phyloP scores from a whole-genome alignment of 2,888 invertebrate genomes.

The Allophyes oxyacanthae region DNA sequence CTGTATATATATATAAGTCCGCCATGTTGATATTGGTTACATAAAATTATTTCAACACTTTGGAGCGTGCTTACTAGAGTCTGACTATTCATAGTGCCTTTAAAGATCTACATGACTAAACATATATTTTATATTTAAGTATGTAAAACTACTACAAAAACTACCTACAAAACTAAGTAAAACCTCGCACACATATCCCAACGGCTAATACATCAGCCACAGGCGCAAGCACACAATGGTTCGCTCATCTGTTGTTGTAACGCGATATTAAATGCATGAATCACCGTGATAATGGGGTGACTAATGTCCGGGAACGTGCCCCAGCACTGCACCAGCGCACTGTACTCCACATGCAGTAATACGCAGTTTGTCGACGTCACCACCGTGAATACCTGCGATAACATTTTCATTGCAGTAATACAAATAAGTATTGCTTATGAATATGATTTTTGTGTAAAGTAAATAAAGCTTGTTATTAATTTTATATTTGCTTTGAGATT shows the following conservation, averaged over 20 bases:
- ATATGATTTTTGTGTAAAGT: too few relatives aligned
- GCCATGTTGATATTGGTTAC: too few relatives aligned
- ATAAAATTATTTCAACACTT: too few relatives aligned
- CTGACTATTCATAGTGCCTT: too few relatives aligned
- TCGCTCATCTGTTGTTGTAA: constrained; percentile 43
- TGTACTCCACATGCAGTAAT: constrained; percentile 84
- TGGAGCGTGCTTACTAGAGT: too few relatives aligned
- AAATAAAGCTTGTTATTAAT: too few relatives aligned
- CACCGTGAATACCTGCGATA: constrained; percentile 81
- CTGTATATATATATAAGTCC: too few relatives aligned
- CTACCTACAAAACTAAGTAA: not conserved
- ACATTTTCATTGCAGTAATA: constrained; percentile 27
- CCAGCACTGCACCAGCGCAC: constrained; percentile 82
- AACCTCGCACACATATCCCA: constrained; percentile 1
- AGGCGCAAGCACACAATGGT: constrained; percentile 45
- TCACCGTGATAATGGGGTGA: constrained; percentile 78
- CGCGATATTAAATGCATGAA: constrained; percentile 72
- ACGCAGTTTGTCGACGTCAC: constrained; percentile 87
- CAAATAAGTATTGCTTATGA: constrained; percentile 1
- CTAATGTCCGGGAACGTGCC: constrained; percentile 85
- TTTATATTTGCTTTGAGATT: too few relatives aligned
- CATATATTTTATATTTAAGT: too few relatives aligned
- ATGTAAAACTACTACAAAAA: too few relatives aligned
- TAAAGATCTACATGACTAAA: too few relatives aligned
- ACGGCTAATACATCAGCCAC: constrained; percentile 35